Conservation (phyloP, 1,140 invertebrate species). For the Steinernema khuongi region DNA sequence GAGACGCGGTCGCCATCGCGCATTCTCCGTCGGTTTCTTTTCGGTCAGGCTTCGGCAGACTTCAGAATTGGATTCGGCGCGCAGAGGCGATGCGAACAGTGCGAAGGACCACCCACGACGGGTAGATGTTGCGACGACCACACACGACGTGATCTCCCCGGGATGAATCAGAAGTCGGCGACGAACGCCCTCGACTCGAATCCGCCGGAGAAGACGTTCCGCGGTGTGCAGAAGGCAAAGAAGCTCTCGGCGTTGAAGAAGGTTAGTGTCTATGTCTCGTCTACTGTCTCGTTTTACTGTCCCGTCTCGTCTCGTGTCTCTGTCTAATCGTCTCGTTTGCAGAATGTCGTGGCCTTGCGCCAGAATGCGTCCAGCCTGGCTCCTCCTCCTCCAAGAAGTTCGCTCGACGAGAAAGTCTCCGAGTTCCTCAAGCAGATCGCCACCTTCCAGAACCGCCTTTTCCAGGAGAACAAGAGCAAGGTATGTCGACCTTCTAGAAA, state of each 20-base stretch:
- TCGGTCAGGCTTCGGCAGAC: too few relatives aligned
- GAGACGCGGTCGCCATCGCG: background rate
- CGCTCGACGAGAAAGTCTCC: too few relatives aligned
- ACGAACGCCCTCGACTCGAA: background rate
- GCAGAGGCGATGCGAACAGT: background rate
- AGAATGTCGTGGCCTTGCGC: background rate
- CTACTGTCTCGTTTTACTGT: background rate
- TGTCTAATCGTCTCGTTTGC: background rate
- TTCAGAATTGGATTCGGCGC: background rate
- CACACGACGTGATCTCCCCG: background rate
- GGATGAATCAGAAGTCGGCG: background rate
- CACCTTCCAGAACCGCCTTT: background rate
- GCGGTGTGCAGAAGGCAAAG: background rate
- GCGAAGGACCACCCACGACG: background rate
- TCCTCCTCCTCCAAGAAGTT: too few relatives aligned
- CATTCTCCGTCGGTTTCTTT: too few relatives aligned
- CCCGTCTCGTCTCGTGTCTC: too few relatives aligned
- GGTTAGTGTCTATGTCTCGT: background rate
- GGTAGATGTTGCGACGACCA: background rate
- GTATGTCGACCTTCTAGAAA: background rate
- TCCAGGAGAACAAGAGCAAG: background rate
- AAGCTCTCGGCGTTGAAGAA: background rate
- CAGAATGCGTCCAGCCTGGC: too few relatives aligned
- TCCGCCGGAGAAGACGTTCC: background rate
- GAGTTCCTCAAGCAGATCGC: too few relatives aligned